Evolutionary conservation across 2,113 vertebrate species (phyloP).

Genomic region (Aspiorhynchus laticeps): DNA sequence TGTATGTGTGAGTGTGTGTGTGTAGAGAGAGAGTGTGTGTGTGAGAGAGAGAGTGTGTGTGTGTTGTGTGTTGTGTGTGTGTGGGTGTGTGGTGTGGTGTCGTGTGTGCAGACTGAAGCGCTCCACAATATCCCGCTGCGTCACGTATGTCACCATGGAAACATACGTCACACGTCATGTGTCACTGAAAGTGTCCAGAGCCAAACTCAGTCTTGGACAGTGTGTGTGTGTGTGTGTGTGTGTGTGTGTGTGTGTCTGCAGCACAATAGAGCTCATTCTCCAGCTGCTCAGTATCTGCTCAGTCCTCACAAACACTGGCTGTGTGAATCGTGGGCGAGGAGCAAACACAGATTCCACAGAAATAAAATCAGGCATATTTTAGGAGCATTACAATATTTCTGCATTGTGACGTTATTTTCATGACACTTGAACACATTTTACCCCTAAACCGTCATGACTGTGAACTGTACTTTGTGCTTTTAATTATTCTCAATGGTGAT

Average conservation of each 20-base stretch:
- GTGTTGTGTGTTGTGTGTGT: slow-evolving; percentile 34
- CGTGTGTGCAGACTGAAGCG: background rate
- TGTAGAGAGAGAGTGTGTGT: too few species aligned
- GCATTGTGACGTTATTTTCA: background rate
- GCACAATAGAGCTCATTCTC: slow-evolving; percentile 56
- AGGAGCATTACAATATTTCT: too few species aligned
- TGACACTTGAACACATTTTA: background rate
- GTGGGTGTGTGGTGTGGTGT: slow-evolving; percentile 2
- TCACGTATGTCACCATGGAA: slow-evolving; percentile 21
- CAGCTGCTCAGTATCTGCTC: slow-evolving; percentile 29
- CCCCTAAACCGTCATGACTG: background rate
- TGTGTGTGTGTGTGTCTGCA: background rate
- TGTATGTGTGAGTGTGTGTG: too few species aligned
- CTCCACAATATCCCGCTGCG: background rate
- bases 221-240: background rate
- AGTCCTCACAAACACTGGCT: background rate
- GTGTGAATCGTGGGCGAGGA: background rate
- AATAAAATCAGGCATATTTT: too few species aligned
- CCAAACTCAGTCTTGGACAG: background rate
- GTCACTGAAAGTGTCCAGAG: slow-evolving; percentile 21
- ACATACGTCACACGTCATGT: slow-evolving; percentile 28
- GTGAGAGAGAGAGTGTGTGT: too few species aligned
- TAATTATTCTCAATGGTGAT: background rate
- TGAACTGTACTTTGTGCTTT: too few species aligned
- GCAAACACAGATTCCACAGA: too few species aligned